These are phyloP conservation scores for Augochlorella aurata DNA, from an alignment of 2,888 invertebrate genomes.

Conservation along the genomic window DNA sequence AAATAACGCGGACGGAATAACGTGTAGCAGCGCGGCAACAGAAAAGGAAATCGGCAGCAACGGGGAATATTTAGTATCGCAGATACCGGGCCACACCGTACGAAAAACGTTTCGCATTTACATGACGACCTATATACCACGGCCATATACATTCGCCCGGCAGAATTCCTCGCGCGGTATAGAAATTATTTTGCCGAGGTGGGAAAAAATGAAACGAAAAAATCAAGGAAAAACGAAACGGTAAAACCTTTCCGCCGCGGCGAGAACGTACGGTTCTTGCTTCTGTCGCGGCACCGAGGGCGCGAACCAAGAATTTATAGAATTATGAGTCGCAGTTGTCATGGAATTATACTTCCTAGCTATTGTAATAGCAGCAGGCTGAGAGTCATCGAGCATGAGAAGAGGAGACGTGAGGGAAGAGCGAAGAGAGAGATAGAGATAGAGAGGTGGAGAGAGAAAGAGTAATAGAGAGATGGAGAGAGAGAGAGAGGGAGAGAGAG, in stretches of 20 bases:
- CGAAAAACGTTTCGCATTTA: slow-evolving; percentile 43
- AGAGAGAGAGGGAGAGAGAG: background rate
- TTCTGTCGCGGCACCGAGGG: background rate
- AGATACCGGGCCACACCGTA: slow-evolving; percentile 26
- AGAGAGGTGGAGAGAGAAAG: background rate
- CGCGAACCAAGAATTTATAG: slow-evolving; percentile 17
- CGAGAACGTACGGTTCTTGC: background rate
- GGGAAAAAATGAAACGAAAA: background rate
- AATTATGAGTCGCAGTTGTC: slow-evolving; percentile 50
- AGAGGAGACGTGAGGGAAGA: background rate
- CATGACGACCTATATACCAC: slow-evolving; percentile 24
- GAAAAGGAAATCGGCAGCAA: slow-evolving; percentile 21
- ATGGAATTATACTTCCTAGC: slow-evolving; percentile 53
- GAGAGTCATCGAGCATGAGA: slow-evolving; percentile 3
- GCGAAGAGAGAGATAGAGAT: background rate
- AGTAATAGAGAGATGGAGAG: background rate
- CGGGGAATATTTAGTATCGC: slow-evolving; percentile 30
- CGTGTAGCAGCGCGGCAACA: slow-evolving; percentile 14
- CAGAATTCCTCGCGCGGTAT: slow-evolving; percentile 19
- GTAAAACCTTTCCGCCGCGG: background rate
- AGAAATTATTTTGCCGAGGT: slow-evolving; percentile 25
- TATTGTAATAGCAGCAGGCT: slow-evolving; percentile 24
- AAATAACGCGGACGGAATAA: slow-evolving; percentile 19
- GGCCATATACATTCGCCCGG: slow-evolving; percentile 4
- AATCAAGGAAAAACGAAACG: background rate